Conservation (phyloP, 2,113 vertebrate species). For the Azemiops feae region DNA sequence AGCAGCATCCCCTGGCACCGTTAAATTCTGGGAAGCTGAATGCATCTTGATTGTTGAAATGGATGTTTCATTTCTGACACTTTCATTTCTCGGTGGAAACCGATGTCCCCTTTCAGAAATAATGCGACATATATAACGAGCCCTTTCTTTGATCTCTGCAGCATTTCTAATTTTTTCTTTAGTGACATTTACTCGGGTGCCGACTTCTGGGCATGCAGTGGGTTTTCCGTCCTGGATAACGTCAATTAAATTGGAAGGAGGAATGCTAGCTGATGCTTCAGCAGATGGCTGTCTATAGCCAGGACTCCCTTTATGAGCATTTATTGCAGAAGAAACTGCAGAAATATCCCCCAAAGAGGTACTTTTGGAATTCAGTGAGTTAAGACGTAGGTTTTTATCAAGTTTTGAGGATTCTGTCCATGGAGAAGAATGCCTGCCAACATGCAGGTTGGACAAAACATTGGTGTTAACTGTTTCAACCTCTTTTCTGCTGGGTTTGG, state of each 20-base stretch:
- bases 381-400: neutral
- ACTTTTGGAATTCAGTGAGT: constrained; percentile 25
- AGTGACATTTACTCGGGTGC: rapidly evolving
- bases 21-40: constrained; percentile 51
- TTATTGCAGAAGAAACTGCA: constrained; percentile 28
- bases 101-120: constrained; percentile 16
- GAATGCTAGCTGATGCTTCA: constrained; percentile 23
- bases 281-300: constrained; percentile 22
- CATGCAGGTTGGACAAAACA: constrained; percentile 30
- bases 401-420: constrained; percentile 28
- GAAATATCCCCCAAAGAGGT: constrained; percentile 12
- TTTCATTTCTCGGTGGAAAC: constrained; percentile 27
- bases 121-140: constrained; percentile 9
- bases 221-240: constrained; percentile 30
- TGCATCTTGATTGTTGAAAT: constrained; percentile 32
- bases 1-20: constrained; percentile 22
- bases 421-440: neutral
- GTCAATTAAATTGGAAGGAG: constrained; percentile 1
- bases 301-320: constrained; percentile 37
- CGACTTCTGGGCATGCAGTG: neutral
- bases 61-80: constrained; percentile 36
- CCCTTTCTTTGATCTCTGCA: constrained; percentile 6
- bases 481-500: constrained; percentile 13
- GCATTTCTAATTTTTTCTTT: neutral
- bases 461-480: constrained; percentile 29